These are phyloP conservation scores for Calephelis nemesis DNA, from an alignment of 1,140 invertebrate species.

Conservation along the genomic window DNA sequence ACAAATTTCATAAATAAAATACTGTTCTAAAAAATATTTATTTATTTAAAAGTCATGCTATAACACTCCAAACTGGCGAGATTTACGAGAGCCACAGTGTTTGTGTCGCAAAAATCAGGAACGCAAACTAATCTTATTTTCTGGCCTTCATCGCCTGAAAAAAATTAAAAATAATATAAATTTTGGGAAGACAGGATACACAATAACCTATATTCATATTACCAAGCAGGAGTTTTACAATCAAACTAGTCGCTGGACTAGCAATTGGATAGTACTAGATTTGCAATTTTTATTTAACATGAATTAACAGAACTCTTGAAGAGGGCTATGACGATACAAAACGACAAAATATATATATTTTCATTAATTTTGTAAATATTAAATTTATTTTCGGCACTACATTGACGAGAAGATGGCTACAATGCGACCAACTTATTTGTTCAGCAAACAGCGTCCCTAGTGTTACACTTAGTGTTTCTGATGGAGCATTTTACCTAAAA, in stretches of 20 bases:
- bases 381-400: no score
- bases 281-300: background rate
- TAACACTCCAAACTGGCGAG: slow-evolving; percentile 83
- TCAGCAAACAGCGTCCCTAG: no score
- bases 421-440: no score
- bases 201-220: background rate
- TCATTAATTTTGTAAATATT: no score
- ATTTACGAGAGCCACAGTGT: slow-evolving; percentile 83
- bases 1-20: background rate
- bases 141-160: slow-evolving; percentile 81
- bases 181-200: background rate
- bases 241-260: no score
- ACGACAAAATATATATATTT: no score
- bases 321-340: no score
- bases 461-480: no score
- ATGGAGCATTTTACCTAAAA: no score
- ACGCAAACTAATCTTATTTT: slow-evolving; percentile 83
- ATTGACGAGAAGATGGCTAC: no score
- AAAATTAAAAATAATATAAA: slow-evolving; percentile 26
- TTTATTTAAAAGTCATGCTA: slow-evolving; percentile 79
- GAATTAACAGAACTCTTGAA: no score
- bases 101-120: slow-evolving; percentile 83
- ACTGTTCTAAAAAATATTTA: background rate
- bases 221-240: background rate
- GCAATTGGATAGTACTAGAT: slow-evolving; percentile 5